Conservation (phyloP, 2,888 invertebrate species). For the Corbicula japonica region DNA sequence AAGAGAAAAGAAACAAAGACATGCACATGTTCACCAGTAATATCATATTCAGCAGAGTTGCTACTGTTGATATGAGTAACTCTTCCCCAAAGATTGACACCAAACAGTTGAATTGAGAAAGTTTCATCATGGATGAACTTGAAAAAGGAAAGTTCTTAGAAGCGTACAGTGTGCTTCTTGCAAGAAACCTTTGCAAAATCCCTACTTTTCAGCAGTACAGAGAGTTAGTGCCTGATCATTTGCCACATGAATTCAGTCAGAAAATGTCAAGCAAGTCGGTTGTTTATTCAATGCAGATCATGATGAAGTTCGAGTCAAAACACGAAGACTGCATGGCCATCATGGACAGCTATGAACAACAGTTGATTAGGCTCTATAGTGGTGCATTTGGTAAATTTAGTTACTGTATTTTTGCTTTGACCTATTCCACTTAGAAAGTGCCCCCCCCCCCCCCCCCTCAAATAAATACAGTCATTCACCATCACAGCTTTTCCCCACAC, state of each 20-base stretch:
- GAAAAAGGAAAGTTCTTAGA: constrained; percentile 11
- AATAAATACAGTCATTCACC: too few relatives aligned
- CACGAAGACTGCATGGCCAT: too few relatives aligned
- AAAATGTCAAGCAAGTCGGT: constrained; percentile 14
- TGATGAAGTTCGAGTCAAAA: too few relatives aligned
- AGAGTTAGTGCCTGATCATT: constrained; percentile 16
- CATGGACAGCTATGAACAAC: constrained; percentile 27
- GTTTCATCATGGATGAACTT: constrained; percentile 3
- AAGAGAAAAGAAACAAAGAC: constrained; percentile 36
- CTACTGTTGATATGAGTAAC: constrained; percentile 40
- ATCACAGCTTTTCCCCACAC: too few relatives aligned
- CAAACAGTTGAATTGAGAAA: constrained; percentile 17
- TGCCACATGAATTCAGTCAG: constrained; percentile 27
- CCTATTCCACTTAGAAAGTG: too few relatives aligned
- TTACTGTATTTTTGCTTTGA: too few relatives aligned
- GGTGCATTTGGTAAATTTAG: neutral
- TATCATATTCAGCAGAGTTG: constrained; percentile 38
- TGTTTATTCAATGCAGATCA: constrained; percentile 24
- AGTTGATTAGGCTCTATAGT: constrained; percentile 5
- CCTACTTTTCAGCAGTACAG: constrained; percentile 3
- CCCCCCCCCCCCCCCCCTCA: too few relatives aligned
- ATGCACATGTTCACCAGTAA: constrained; percentile 40
- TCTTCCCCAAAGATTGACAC: constrained; percentile 21
- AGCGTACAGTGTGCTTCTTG: neutral
- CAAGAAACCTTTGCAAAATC: constrained; percentile 14